A percentile compares a stretch with the other conserved stretches of the same genome.
phyloP scores from a whole-genome alignment of 2,888 invertebrate genomes.

The Eupeodes latifasciatus region DNA sequence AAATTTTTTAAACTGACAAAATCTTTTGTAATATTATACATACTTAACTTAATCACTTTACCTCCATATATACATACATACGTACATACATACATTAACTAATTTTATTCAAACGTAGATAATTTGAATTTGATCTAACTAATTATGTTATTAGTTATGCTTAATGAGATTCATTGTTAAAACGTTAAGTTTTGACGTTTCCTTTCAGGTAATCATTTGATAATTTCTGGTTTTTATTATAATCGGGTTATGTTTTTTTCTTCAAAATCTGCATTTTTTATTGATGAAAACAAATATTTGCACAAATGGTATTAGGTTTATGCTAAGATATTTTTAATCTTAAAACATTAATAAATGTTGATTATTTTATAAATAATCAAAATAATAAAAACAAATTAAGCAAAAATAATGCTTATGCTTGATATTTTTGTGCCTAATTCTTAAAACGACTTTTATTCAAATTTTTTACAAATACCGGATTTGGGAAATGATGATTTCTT shows the following conservation, averaged over 20 bases:
- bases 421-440: too few species aligned
- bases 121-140: constrained; percentile 14
- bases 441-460: too few species aligned
- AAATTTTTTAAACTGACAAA: constrained; percentile 31
- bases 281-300: too few species aligned
- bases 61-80: too few species aligned
- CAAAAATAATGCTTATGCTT: too few species aligned
- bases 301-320: too few species aligned
- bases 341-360: too few species aligned
- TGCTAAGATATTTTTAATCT: too few species aligned
- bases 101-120: constrained; percentile 1
- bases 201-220: neutral
- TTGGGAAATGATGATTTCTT: too few species aligned
- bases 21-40: neutral
- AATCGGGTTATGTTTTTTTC: neutral
- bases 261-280: neutral
- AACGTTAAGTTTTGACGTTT: neutral
- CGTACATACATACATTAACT: neutral
- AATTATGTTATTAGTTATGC: constrained; percentile 19
- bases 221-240: neutral
- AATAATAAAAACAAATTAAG: too few species aligned
- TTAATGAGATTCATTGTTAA: constrained; percentile 16
- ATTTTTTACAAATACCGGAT: too few species aligned
- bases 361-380: too few species aligned
- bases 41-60: neutral